Evolutionary conservation across 2,888 invertebrate species (phyloP).

Genomic region (Linyphia triangularis): DNA sequence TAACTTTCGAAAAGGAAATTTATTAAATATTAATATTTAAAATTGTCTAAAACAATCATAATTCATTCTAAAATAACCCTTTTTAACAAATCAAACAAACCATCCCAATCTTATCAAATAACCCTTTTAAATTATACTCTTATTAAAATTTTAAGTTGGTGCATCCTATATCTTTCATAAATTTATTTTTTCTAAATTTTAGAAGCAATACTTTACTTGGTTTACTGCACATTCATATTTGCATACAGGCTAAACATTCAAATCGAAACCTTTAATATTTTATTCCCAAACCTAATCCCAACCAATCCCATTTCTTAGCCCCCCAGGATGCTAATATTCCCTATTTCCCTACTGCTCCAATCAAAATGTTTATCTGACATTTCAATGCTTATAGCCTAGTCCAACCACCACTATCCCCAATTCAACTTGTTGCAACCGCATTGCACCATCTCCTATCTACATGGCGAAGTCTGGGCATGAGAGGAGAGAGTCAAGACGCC

Average conservation of each 20-base stretch:
- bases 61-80: no score
- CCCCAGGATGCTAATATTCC: neutral
- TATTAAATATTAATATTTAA: no score
- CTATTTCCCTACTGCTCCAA: neutral
- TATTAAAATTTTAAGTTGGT: no score
- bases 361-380: neutral
- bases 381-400: neutral
- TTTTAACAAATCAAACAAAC: no score
- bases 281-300: neutral
- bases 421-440: conserved; percentile 66
- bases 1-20: no score
- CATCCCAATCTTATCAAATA: no score
- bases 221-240: no score
- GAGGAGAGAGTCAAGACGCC: conserved; percentile 36
- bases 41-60: no score
- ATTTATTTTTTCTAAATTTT: no score
- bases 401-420: neutral
- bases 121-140: no score
- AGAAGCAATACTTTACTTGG: no score
- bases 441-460: conserved; percentile 47
- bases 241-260: neutral
- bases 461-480: neutral
- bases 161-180: no score
- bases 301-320: neutral
- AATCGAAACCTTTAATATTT: neutral